Base-by-base conservation (phyloP, 1,140 invertebrate species). In the Drosophila tristis region DNA sequence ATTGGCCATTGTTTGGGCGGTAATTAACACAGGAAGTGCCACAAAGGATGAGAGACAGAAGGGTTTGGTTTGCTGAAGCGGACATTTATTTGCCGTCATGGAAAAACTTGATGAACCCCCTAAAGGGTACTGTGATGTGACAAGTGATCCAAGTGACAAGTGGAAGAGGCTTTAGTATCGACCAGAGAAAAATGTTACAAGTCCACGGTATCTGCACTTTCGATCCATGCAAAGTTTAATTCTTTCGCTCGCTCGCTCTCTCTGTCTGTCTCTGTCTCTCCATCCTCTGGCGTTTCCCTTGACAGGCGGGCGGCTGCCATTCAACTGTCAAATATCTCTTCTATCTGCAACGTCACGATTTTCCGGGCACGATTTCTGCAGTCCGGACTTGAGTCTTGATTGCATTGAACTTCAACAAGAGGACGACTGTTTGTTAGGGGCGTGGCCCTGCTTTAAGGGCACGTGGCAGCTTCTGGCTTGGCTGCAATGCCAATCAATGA, bases 311-410 rank as follows among this genome's bases (percentile, higher is more conserved):
- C 75, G 35, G 78, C 75, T 82, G 84, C 80, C 79, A 87, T 82
- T 87, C 82, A 87, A 66, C 68, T 87, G 82, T 89, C 82, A 89
- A 85, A 72, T 72, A 72, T 87, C 65, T 87, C 74, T 87, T 71
- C 54, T 51, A 60, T 63, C 45, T 79, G 58, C 84, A 89, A 62
- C 82, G 75, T 87, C 82, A 87, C 79, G 79, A 74, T 82, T 77
- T 67, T 63, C 51, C 11, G 35, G 9, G 20, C 66, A 71, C 67
- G 67, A 71, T 51, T 70, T 29, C 25, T 31, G 26, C 47, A 9
- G 57, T 54, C 43, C 67, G 50, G 49, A 54, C 60, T 49, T 49
- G 20, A 9, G 5, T 39, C 35, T 39, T 39, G 72, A 72, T 72
- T 72, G 68, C 67, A 72, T 72, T 72, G 67, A 72, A 72, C 68